Conservation (phyloP, 2,113 vertebrate genomes). For the Galeopterus variegatus region DNA sequence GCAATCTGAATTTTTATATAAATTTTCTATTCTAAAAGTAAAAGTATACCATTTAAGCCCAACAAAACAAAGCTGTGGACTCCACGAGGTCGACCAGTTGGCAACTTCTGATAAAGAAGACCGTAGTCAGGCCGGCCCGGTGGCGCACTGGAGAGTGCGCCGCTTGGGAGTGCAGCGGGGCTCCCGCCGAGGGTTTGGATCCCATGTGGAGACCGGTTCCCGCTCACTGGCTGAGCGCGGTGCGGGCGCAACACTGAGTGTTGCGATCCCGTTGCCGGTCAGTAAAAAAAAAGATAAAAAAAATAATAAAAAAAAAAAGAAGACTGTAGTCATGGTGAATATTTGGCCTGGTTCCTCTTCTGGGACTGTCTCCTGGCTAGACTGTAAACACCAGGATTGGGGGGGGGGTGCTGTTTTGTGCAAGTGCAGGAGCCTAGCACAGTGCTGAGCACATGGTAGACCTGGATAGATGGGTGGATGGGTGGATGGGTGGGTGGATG, state of each 20-base stretch:
- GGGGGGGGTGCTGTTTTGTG: background rate
- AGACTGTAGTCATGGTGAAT: background rate
- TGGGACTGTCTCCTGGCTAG: background rate
- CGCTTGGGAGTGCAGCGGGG: no score
- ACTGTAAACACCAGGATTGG: background rate
- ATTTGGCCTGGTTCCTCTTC: background rate
- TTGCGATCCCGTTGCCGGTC: no score
- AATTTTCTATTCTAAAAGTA: constrained; percentile 24
- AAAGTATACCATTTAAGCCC: background rate
- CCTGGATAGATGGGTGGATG: background rate
- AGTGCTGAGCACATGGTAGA: background rate
- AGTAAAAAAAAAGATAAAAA: no score
- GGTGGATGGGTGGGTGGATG: background rate
- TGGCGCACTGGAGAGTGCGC: no score
- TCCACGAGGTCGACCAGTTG: background rate
- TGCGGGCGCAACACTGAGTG: no score
- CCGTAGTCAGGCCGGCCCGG: background rate
- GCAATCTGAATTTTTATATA: background rate
- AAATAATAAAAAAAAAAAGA: no score
- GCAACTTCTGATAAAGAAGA: background rate
- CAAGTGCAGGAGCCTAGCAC: background rate
- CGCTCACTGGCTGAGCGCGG: no score
- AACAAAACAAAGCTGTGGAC: background rate
- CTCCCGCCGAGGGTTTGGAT: no score
- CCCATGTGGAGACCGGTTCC: no score